phyloP scores from a whole-genome alignment of 2,888 invertebrate genomes.

The Epirrhoe alternata region DNA sequence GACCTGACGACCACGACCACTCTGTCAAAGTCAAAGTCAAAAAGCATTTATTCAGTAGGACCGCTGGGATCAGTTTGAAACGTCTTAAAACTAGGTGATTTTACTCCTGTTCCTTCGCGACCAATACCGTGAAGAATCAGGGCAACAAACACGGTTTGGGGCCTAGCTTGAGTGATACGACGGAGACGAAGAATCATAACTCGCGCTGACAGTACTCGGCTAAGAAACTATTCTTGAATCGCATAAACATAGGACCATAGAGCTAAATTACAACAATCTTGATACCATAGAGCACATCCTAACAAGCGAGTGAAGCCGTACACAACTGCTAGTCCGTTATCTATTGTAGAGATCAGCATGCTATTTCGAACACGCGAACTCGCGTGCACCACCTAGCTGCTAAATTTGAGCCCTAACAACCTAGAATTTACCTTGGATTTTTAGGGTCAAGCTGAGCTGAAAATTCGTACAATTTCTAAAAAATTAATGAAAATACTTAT shows the following conservation, averaged over 20 bases:
- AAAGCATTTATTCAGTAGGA: too few species aligned
- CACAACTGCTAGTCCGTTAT: slow-evolving; percentile 34
- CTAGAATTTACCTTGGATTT: slow-evolving; percentile 46
- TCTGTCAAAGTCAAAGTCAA: too few species aligned
- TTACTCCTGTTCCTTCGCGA: too few species aligned
- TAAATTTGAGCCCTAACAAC: slow-evolving; percentile 53
- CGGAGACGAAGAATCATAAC: too few species aligned
- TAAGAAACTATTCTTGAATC: neutral
- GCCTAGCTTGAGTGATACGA: too few species aligned
- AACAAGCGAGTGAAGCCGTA: slow-evolving; percentile 35
- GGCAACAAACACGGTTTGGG: too few species aligned
- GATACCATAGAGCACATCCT: slow-evolving; percentile 36
- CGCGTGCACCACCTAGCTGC: slow-evolving; percentile 54
- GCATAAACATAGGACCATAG: neutral
- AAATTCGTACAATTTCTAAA: neutral
- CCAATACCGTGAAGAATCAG: too few species aligned
- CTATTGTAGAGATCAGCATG: slow-evolving; percentile 40
- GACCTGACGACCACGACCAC: too few species aligned
- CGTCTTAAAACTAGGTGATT: too few species aligned
- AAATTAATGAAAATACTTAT: too few species aligned
- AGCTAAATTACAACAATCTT: slow-evolving; percentile 25
- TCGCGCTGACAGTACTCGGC: too few species aligned
- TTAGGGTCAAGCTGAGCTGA: slow-evolving; percentile 2
- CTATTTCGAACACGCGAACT: slow-evolving; percentile 55
- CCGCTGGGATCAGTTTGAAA: too few species aligned